Percentiles rank a stretch among this genome's conserved stretches.
Conservation (phyloP, 2,797 vertebrate species). For the Phoxinus dragarum region DNA sequence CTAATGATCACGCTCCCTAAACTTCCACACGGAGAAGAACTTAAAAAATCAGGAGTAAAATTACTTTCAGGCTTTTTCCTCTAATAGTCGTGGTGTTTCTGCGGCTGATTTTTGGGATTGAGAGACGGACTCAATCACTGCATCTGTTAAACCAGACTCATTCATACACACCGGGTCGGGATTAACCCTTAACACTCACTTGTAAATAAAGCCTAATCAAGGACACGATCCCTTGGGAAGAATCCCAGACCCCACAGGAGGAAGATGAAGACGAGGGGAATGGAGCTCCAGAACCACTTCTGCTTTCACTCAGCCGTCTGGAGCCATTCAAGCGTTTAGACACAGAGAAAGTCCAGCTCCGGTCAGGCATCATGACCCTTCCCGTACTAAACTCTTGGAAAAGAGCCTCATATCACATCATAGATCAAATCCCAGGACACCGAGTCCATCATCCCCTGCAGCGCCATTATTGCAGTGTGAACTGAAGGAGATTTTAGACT, state of each 20-base stretch:
- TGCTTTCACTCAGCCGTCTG: constrained; percentile 71
- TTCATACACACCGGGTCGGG: not conserved
- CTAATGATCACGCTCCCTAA: not conserved
- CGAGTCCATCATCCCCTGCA: not conserved
- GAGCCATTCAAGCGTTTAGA: constrained; percentile 67
- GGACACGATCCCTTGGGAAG: constrained; percentile 65
- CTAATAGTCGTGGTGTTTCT: constrained; percentile 65
- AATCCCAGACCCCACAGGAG: constrained; percentile 59
- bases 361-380: constrained; percentile 32
- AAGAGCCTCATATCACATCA: constrained; percentile 5
- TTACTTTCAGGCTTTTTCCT: constrained; percentile 60
- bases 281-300: constrained; percentile 60
- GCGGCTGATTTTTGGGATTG: constrained; percentile 71
- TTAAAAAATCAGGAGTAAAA: constrained; percentile 74
- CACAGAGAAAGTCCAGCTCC: constrained; percentile 70
- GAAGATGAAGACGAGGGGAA: constrained; percentile 19
- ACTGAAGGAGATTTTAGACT: not conserved
- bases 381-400: not conserved
- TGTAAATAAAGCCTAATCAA: constrained; percentile 70
- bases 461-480: not conserved
- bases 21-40: constrained; percentile 65
- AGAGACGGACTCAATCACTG: constrained; percentile 66
- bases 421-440: not conserved
- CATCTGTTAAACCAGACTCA: constrained; percentile 67
- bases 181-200: constrained; percentile 65